Evolutionary conservation across 1,140 invertebrate species (phyloP), one percentile per base, ranked within the genome.

Genomic region (Tyrophagus putrescentiae): DNA sequence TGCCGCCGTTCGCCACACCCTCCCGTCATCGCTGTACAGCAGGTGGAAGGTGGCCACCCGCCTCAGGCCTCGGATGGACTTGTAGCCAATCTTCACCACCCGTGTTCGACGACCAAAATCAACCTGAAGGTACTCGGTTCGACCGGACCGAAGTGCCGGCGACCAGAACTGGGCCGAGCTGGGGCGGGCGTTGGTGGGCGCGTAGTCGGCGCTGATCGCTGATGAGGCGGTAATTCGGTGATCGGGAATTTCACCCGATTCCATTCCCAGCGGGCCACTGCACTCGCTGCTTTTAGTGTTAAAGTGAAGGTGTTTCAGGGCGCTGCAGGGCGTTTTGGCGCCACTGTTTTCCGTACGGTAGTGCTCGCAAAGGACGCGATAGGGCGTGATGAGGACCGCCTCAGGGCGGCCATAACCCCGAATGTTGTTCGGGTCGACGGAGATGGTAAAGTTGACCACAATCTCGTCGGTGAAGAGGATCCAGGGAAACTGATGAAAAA

Each of bases 141-240:
- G 56, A 2, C 65, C 62, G 6, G 57, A 28, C 39, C 62, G 56
- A 2, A 62, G 25, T 7, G 62, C 62, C 4, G 64, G 65, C 27
- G 65, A 65, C 65, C 65, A 66, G 34, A 1, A 60, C 7, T 57
- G 21, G n/a, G 29, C 21, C 11, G 41, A 53, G 29, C 29, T 53
- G 16, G 62, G 28, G 23, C 65, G 57, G 3, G 39, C 52, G 25
- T 62, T 54, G 18, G 57, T 62, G 23, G 65, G 65, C 4, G 64
- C 65, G 11, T 39, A 61, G 32, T 65, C 60, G 57, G 39, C 48
- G 32, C 57, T 62, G n/a, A 61, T 61, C 2, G 64, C 64, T 4
- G 65, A 66, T 4, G 65, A 66, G 16, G 65, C 65, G 33, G 57
- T 65, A 9, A 66, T 48, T 31, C 65, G 65, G 11, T 63, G 64